A percentile compares a stretch with the other conserved stretches of the same genome.
Conservation (phyloP, 2,888 invertebrate species). For the Cataglyphis albicans region DNA sequence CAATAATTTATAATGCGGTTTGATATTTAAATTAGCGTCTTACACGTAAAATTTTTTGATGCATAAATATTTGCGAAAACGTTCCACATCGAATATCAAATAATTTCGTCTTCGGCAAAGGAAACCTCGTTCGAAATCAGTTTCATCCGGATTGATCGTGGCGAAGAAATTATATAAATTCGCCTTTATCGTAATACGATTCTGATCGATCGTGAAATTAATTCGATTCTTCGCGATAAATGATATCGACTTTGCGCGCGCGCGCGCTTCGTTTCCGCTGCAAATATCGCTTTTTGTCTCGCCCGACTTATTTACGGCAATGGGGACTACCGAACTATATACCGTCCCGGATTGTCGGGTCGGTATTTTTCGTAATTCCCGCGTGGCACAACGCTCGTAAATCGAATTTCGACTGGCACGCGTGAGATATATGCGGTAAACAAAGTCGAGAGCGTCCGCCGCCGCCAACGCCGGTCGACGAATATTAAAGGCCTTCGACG, state of each 20-base stretch:
- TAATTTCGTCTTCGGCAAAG: neutral
- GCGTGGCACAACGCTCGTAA: slow-evolving; percentile 45
- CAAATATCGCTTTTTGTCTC: slow-evolving; percentile 49
- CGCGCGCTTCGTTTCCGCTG: slow-evolving; percentile 20
- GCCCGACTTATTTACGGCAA: slow-evolving; percentile 46
- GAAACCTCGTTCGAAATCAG: neutral
- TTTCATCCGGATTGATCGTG: neutral
- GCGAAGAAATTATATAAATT: slow-evolving; percentile 22
- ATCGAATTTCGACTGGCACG: slow-evolving; percentile 53
- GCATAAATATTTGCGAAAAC: neutral
- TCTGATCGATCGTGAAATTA: slow-evolving; percentile 36
- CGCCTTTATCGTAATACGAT: neutral
- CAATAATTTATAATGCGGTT: neutral
- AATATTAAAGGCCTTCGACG: slow-evolving; percentile 45
- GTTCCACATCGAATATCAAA: neutral
- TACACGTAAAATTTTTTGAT: too few relatives aligned
- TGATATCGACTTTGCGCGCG: slow-evolving; percentile 27
- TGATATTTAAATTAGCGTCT: neutral
- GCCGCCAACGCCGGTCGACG: slow-evolving; percentile 24
- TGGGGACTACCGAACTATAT: slow-evolving; percentile 29
- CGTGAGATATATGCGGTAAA: slow-evolving; percentile 54
- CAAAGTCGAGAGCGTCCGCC: slow-evolving; percentile 42
- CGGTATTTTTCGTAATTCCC: slow-evolving; percentile 56
- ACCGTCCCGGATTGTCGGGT: slow-evolving; percentile 33
- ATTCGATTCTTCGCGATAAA: slow-evolving; percentile 20